Base-by-base conservation (phyloP, 1,140 invertebrate genomes). In the Diorhabda carinulata region DNA sequence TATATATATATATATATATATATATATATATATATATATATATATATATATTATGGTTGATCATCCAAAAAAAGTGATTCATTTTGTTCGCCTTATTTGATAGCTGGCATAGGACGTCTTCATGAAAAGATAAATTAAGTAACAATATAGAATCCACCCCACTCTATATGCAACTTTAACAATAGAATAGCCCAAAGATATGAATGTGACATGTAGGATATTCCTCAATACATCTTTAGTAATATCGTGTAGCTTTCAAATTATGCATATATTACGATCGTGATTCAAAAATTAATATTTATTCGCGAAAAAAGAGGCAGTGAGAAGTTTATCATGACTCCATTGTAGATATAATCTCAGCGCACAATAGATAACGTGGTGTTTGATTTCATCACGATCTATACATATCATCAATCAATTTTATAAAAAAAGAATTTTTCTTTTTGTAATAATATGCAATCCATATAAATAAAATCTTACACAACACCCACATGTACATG, bases 391-490 rank as follows among this genome's bases (percentile, higher is more conserved):
- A 44, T 62, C 61, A 62, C 61, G 61, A 62, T 10, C 61, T 43
- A 62, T 43, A 62, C 61, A 62, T 62, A 62, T 62, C 61, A 62
- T 62, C 61, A 62, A 43, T n/a, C n/a, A 42, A 62, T 62, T 62
- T 62, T 62, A 43, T 43, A 62, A n/a, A 62, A 52, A n/a, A 41
- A 62, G 25, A 25, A 25, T 25, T 62, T 62, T 62, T 43, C 61
- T 62, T 62, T 44, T 43, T 43, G 61, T 62, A 62, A 62, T 62
- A 62, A 62, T 62, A 62, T 62, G 43, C 61, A 62, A 62, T 62
- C 43, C 61, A 44, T 62, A 62, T 62, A 62, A 62, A 62, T 62
- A 62, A 62, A 62, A 62, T 62, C 61, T 62, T 62, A 62, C 61
- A 62, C 61, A 62, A 62, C 61, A 43, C 47, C 47, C n/a, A 52